Base-by-base conservation (phyloP, 2,888 invertebrate species). In the Cheilosia impressa region DNA sequence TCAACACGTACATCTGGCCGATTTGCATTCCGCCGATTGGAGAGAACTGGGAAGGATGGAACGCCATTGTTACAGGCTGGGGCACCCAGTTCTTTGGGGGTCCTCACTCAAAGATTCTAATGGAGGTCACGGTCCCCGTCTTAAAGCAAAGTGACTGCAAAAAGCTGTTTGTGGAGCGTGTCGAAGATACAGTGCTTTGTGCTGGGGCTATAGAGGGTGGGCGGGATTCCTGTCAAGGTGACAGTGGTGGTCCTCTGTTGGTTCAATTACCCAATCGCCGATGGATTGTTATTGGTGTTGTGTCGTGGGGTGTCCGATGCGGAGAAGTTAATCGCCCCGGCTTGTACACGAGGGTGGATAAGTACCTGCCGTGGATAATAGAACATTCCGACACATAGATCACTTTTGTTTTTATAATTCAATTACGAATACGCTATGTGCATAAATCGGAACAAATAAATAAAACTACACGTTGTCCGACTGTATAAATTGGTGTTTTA, bases 301-400 rank as follows among this genome's bases (percentile, higher is more conserved):
- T 97, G 0, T 97, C 97, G 0, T 97, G 97, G 96, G 97, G 97
- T 15, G 93, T 96, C 45, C 94, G 95, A 2, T 98, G 97, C 90
- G 97, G 96, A 0, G 95, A 95, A 87, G 93, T 94, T 24, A 94
- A 94, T 60, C 95, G 94, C 79, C 97, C 97, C 0, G 97, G 97
- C 1, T 93, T 97, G 38, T 97, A 97, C 90, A 95, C 96, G 0
- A 93, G 95, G 43, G 96, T 97, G 1, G 91, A 90, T 69, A 89
- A 89, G 52, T 92, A 90, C 79, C 79, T 91, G 50, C 89, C 90
- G 22, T 92, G 92, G 92, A 89, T 92, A 47, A 88, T 92, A 73
- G 89, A 92, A 79, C 92, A 92, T 88, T 90, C 92, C 1, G 90
- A 90, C 60, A 89, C 90, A 80, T 92, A 89, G 73, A 52, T 55